Percentiles rank a stretch among this genome's conserved stretches.
phyloP scores from a whole-genome alignment of 92 coral and sea anemone species.

The Zoanthus sociatus region DNA sequence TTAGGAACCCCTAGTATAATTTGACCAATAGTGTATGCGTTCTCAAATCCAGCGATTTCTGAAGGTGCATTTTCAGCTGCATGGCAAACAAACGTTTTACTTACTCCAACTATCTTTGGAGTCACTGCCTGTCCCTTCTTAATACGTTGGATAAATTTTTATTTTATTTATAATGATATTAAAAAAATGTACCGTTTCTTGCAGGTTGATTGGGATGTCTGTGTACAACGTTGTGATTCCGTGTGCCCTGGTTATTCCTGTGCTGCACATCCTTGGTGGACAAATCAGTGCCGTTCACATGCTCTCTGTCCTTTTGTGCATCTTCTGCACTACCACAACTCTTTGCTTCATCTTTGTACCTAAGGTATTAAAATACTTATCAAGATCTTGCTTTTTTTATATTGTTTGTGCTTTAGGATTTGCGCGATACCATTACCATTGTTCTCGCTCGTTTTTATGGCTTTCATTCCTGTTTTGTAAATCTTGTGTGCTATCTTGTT shows the following conservation, averaged over 20 bases:
- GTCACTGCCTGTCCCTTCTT: too few species aligned
- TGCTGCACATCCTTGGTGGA: conserved; percentile 60
- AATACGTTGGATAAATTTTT: too few species aligned
- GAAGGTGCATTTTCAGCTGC: too few species aligned
- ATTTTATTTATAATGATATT: not conserved
- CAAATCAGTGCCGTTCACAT: conserved; percentile 65
- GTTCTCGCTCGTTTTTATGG: not conserved
- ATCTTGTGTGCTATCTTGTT: not conserved
- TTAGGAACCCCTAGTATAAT: too few species aligned
- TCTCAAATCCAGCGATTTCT: too few species aligned
- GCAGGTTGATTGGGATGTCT: conserved; percentile 70
- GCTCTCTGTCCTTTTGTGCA: conserved; percentile 67
- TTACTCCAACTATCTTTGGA: too few species aligned
- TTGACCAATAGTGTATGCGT: too few species aligned
- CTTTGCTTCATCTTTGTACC: conserved; percentile 84
- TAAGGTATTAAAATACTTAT: conserved; percentile 54
- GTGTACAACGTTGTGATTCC: conserved; percentile 85
- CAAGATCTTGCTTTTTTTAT: not conserved
- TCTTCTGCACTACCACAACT: conserved; percentile 80
- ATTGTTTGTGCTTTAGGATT: not conserved
- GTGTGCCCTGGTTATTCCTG: conserved; percentile 80
- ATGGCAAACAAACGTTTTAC: too few species aligned
- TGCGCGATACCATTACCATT: not conserved
- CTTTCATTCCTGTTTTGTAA: not conserved
- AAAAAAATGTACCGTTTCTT: not conserved